Evolutionary conservation across 2,797 vertebrate species (phyloP).

Genomic region (Falco peregrinus): DNA sequence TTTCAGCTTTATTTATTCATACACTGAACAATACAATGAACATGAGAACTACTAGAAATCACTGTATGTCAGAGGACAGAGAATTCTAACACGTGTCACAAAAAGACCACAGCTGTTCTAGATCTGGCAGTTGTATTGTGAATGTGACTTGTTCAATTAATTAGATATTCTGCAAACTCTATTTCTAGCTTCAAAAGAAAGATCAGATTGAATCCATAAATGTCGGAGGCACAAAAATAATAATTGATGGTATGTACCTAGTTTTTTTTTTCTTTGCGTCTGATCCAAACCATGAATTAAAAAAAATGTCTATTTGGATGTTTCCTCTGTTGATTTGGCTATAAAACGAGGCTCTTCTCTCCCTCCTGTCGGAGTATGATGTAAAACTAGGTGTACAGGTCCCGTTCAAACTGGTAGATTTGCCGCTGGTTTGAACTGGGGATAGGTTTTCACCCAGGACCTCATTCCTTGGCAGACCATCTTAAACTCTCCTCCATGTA

Average conservation of each 20-base stretch:
- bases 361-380: background rate
- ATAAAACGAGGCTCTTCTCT: background rate
- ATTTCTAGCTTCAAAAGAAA: conserved; percentile 83
- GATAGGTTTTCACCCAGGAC: background rate
- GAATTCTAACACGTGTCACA: background rate
- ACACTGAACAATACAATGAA: background rate
- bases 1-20: background rate
- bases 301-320: background rate
- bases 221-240: conserved; percentile 87
- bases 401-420: background rate
- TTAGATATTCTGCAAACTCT: conserved; percentile 11
- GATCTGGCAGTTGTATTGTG: background rate
- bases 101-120: background rate
- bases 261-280: background rate
- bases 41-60: background rate
- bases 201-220: conserved; percentile 92
- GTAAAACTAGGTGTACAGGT: background rate
- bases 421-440: background rate
- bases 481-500: background rate
- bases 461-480: background rate
- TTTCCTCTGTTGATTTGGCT: background rate
- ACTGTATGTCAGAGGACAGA: background rate
- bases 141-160: background rate
- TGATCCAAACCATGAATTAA: background rate
- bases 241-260: conserved; percentile 86